Evolutionary conservation across 2,797 vertebrate genomes (phyloP).

Genomic region (Hippopotamyrus pictus): DNA sequence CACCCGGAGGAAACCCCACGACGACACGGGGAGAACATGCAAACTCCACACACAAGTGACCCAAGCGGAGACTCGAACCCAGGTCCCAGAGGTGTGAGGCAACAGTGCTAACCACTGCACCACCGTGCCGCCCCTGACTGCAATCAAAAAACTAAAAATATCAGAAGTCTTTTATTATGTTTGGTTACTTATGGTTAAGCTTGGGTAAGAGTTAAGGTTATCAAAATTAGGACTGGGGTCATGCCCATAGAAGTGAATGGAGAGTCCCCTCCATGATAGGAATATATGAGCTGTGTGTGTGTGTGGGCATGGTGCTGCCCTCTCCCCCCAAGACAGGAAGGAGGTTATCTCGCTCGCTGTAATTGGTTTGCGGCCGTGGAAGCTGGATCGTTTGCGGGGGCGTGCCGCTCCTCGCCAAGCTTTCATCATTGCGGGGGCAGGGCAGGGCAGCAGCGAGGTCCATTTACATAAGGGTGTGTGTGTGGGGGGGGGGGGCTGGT

Average conservation of each 20-base stretch:
- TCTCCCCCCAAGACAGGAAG: slow-evolving; percentile 49
- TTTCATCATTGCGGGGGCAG: slow-evolving; percentile 27
- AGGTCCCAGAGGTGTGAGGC: no score
- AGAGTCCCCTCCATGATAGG: background rate
- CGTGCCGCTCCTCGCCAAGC: slow-evolving; percentile 32
- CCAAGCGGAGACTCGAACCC: no score
- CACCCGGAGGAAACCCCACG: no score
- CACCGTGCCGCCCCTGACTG: no score
- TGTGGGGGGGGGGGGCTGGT: background rate
- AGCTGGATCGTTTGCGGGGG: slow-evolving; percentile 63
- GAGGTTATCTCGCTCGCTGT: slow-evolving; percentile 58
- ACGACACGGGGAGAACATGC: no score
- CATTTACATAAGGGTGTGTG: slow-evolving; percentile 12
- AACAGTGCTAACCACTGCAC: no score
- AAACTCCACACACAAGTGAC: no score
- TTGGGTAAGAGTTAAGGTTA: background rate
- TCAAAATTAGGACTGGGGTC: background rate
- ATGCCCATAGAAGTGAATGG: background rate
- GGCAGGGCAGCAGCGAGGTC: slow-evolving; percentile 20
- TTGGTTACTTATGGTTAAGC: background rate
- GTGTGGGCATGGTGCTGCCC: slow-evolving; percentile 44
- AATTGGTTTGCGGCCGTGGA: slow-evolving; percentile 59
- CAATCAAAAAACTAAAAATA: background rate
- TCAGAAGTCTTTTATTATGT: background rate
- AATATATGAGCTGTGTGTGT: background rate